These are phyloP conservation scores for Ascidia mentula DNA, from an alignment of 23 tunicate genomes.

Conservation along the genomic window DNA sequence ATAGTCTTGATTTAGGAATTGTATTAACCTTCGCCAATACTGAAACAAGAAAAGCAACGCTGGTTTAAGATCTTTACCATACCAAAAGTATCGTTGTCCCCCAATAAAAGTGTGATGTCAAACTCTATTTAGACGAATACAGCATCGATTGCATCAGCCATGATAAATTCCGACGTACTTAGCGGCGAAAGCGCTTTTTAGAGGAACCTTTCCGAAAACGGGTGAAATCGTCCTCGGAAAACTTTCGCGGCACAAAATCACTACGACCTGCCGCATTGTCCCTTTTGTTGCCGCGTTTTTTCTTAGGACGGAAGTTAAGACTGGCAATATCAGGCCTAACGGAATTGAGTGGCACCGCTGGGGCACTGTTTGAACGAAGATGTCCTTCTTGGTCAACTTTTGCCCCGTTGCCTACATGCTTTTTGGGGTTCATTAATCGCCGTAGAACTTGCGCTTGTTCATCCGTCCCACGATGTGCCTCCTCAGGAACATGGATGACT, in stretches of 20 bases:
- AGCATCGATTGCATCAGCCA: too few species aligned
- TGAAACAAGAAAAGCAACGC: too few species aligned
- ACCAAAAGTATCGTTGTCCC: too few species aligned
- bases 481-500: constrained; percentile 27
- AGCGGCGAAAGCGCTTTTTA: too few species aligned
- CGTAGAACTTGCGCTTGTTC: constrained; percentile 44
- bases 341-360: constrained; percentile 5
- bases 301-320: neutral
- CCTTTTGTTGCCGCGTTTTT: neutral
- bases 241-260: constrained; percentile 40
- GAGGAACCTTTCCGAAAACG: constrained; percentile 12
- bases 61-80: too few species aligned
- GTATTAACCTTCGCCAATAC: too few species aligned
- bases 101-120: too few species aligned
- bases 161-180: too few species aligned
- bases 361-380: neutral
- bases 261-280: neutral
- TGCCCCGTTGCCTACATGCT: neutral
- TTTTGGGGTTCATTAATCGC: constrained; percentile 19
- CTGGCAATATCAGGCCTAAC: neutral
- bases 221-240: constrained; percentile 31
- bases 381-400: neutral
- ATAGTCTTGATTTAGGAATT: too few species aligned
- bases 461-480: constrained; percentile 36
- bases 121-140: too few species aligned